Conservation (phyloP, 2,113 vertebrate species). For the Cyanoramphus novaezelandiae region DNA sequence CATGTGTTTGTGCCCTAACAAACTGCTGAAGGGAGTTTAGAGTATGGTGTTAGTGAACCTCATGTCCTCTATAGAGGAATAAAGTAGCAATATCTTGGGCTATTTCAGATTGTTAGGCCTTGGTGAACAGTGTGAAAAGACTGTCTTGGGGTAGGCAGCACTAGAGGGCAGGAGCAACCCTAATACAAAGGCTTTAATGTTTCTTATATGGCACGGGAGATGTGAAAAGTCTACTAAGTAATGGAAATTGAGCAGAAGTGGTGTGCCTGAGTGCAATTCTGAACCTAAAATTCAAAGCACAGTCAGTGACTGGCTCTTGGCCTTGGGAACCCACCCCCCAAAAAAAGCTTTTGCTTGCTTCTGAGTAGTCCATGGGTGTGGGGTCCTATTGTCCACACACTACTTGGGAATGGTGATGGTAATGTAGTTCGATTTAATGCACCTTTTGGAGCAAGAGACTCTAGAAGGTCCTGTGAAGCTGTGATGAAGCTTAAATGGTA, state of each 20-base stretch:
- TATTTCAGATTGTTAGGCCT: not conserved
- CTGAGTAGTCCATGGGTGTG: not conserved
- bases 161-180: not conserved
- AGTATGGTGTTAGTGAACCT: not conserved
- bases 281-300: not conserved
- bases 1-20: fast-evolving
- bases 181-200: not conserved
- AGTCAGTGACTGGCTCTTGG: not conserved
- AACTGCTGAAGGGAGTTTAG: not conserved
- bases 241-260: not conserved
- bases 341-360: not conserved
- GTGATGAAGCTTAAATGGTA: not conserved
- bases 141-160: not conserved
- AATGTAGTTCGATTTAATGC: not conserved
- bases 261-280: not conserved
- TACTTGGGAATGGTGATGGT: fast-evolving
- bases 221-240: not conserved
- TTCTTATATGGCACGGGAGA: fast-evolving
- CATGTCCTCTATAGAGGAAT: fast-evolving
- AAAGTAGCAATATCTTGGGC: not conserved
- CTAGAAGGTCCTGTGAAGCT: not conserved
- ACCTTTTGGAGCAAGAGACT: not conserved
- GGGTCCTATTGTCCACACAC: not conserved
- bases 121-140: not conserved
- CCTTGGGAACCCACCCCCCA: not conserved